A percentile compares a stretch with the other conserved stretches of the same genome.
Conservation (phyloP, 2,888 invertebrate species). For the Coelopa pilipes region DNA sequence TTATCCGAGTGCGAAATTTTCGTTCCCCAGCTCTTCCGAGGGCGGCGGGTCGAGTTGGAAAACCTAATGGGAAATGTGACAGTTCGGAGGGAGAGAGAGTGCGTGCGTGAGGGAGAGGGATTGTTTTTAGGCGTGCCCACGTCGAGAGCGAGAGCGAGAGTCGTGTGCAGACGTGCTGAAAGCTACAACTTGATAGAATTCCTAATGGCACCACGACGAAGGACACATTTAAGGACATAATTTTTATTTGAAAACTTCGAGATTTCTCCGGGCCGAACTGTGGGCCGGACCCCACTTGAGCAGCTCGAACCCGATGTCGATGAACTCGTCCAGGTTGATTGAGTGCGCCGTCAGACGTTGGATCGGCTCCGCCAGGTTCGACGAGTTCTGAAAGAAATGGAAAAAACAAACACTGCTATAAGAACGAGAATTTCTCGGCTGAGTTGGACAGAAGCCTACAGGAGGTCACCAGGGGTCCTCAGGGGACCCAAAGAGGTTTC, state of each 20-base stretch:
- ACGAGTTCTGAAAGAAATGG: slow-evolving; percentile 47
- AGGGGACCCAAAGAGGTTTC: no score
- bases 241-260: no score
- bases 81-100: not conserved
- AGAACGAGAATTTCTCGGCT: not conserved
- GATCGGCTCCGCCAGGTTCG: slow-evolving; percentile 47
- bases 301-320: slow-evolving; percentile 49
- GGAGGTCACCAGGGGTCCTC: no score
- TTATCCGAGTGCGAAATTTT: slow-evolving; percentile 17
- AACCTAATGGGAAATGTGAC: slow-evolving; percentile 6
- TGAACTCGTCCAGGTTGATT: slow-evolving; percentile 56
- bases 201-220: no score
- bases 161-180: slow-evolving; percentile 46
- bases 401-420: not conserved
- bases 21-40: not conserved
- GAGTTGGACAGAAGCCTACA: not conserved
- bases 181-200: slow-evolving; percentile 38
- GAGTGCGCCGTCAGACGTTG: slow-evolving; percentile 46
- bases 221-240: no score
- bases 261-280: no score
- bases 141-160: slow-evolving; percentile 44
- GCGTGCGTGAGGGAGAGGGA: not conserved
- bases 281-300: slow-evolving; percentile 57
- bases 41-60: not conserved
- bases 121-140: slow-evolving; percentile 32